Conservation (phyloP, 1,140 invertebrate species). For the Tetragonula clypearis region DNA sequence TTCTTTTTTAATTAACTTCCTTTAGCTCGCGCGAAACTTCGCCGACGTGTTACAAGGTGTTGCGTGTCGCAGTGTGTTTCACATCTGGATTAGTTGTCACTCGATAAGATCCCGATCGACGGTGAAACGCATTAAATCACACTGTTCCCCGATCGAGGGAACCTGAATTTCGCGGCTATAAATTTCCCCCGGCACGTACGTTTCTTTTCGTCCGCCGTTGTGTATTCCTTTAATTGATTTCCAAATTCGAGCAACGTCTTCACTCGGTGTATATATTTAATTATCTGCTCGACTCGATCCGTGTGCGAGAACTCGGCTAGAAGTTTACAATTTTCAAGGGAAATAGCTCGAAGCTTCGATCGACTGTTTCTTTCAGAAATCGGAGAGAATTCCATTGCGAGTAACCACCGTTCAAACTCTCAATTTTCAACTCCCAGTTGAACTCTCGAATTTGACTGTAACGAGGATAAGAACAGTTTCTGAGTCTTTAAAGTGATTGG, state of each 20-base stretch:
- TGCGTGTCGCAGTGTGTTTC: not conserved
- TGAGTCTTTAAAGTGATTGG: too few species aligned
- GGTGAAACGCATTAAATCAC: conserved; percentile 29
- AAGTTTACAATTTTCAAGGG: too few species aligned
- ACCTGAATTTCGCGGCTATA: conserved; percentile 22
- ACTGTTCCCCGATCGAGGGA: not conserved
- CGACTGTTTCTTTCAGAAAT: too few species aligned
- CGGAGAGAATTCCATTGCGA: too few species aligned
- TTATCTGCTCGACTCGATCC: not conserved
- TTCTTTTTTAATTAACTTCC: conserved; percentile 34
- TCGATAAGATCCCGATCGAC: conserved; percentile 28
- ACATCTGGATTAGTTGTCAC: conserved; percentile 29
- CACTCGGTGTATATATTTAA: not conserved
- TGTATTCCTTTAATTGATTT: not conserved
- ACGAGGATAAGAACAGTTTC: too few species aligned
- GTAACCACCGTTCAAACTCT: too few species aligned
- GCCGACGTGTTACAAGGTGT: not conserved
- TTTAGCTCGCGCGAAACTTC: not conserved
- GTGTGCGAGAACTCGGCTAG: too few species aligned
- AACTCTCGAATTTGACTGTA: too few species aligned
- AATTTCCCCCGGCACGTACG: conserved; percentile 4
- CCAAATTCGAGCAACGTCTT: too few species aligned
- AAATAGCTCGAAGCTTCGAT: too few species aligned
- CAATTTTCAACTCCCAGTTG: too few species aligned
- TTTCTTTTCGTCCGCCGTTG: not conserved